Evolutionary conservation across 2,797 vertebrate genomes (phyloP).

Genomic region (Peromyscus attwateri): DNA sequence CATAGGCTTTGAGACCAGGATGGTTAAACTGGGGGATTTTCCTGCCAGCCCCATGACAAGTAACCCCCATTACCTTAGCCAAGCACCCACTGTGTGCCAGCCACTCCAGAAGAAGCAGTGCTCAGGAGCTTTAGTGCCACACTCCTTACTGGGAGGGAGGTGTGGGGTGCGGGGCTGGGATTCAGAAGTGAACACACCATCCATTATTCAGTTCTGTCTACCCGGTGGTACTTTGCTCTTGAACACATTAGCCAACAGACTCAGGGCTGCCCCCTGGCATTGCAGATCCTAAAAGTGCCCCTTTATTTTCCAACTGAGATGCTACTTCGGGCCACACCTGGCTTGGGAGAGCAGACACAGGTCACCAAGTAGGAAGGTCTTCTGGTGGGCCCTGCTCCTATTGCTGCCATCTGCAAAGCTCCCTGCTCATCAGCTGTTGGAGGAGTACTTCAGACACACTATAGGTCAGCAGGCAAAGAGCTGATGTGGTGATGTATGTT

Average conservation of each 20-base stretch:
- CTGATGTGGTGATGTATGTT: background rate
- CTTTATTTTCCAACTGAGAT: background rate
- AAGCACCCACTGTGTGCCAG: background rate
- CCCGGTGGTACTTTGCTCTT: background rate
- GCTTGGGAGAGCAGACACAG: background rate
- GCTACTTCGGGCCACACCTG: background rate
- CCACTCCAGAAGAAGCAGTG: background rate
- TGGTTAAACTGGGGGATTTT: background rate
- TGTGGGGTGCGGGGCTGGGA: background rate
- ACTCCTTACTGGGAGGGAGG: background rate
- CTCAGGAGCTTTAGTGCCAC: background rate
- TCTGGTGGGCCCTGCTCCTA: background rate
- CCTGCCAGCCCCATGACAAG: background rate
- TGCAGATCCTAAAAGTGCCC: too few relatives aligned
- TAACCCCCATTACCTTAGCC: background rate
- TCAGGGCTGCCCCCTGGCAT: background rate
- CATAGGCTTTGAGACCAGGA: background rate
- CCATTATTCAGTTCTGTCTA: background rate
- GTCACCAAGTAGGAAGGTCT: background rate
- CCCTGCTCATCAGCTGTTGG: background rate
- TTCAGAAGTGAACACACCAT: background rate
- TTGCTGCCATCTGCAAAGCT: fast-evolving
- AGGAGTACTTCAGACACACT: background rate
- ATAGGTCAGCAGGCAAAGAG: background rate
- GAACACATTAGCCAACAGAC: background rate